These are phyloP conservation scores for Megalops atlanticus DNA, from an alignment of 2,113 vertebrate species.

Conservation along the genomic window DNA sequence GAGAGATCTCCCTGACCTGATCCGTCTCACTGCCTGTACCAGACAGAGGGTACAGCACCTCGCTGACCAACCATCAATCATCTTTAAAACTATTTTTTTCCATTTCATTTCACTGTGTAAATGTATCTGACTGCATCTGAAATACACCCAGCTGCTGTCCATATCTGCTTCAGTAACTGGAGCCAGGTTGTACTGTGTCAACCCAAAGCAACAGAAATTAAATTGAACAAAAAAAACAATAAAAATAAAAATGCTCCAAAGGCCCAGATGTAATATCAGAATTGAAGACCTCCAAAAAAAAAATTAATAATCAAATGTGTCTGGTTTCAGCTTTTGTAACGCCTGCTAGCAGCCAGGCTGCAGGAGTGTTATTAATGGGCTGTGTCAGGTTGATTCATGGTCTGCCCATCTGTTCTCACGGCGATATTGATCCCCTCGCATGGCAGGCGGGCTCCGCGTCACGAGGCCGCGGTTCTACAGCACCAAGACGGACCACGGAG, in stretches of 20 bases:
- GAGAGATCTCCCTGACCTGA: background rate
- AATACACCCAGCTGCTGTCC: background rate
- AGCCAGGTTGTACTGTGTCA: too few species aligned
- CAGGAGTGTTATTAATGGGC: background rate
- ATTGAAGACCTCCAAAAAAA: background rate
- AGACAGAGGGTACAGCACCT: background rate
- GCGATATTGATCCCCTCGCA: background rate
- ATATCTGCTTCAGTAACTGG: background rate
- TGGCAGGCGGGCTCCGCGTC: background rate
- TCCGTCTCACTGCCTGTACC: background rate
- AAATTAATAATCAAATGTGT: background rate
- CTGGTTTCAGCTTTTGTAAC: background rate
- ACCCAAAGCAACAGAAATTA: too few species aligned
- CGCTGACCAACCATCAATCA: background rate
- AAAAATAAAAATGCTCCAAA: background rate
- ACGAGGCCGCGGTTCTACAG: background rate
- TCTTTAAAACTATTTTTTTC: background rate
- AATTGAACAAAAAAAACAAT: too few species aligned
- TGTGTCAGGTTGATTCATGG: background rate
- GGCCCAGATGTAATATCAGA: background rate
- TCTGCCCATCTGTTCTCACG: background rate
- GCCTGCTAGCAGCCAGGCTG: background rate
- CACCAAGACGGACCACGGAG: too few species aligned
- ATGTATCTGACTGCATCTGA: background rate
- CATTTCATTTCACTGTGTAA: background rate